Evolutionary conservation across 2,888 invertebrate species (phyloP).

Genomic region (Bembecia ichneumoniformis): DNA sequence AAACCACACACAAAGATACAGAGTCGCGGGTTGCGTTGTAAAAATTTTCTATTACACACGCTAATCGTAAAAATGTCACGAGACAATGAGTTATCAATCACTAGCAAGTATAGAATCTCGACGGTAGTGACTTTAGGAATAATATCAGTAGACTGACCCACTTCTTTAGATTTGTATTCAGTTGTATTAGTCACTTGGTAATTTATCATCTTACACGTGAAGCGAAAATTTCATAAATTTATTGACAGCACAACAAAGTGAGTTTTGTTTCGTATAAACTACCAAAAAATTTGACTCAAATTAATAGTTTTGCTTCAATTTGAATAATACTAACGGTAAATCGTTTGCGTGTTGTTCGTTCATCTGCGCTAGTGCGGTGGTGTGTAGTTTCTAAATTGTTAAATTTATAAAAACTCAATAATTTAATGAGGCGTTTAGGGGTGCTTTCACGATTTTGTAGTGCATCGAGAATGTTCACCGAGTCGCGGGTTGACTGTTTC

Average conservation of each 20-base stretch:
- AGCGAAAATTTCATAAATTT: constrained; percentile 34
- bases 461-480: too few species aligned
- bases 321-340: too few species aligned
- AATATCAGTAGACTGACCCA: constrained; percentile 58
- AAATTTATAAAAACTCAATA: too few species aligned
- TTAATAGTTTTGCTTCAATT: too few species aligned
- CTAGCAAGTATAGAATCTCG: constrained; percentile 40
- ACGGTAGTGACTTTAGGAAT: constrained; percentile 53
- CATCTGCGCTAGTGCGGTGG: too few species aligned
- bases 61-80: constrained; percentile 54
- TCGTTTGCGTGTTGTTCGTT: too few species aligned
- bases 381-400: too few species aligned
- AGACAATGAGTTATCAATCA: constrained; percentile 65
- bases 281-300: too few species aligned
- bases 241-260: constrained; percentile 5
- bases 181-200: constrained; percentile 31
- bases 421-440: too few species aligned
- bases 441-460: too few species aligned
- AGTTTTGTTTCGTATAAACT: too few species aligned
- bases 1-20: constrained; percentile 43
- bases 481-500: too few species aligned
- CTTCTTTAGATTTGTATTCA: constrained; percentile 67
- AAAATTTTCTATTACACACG: constrained; percentile 47
- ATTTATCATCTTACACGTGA: constrained; percentile 48
- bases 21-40: constrained; percentile 27